These are phyloP conservation scores for Halocaridina rubra DNA, from an alignment of 2,888 invertebrate genomes.

Conservation along the genomic window DNA sequence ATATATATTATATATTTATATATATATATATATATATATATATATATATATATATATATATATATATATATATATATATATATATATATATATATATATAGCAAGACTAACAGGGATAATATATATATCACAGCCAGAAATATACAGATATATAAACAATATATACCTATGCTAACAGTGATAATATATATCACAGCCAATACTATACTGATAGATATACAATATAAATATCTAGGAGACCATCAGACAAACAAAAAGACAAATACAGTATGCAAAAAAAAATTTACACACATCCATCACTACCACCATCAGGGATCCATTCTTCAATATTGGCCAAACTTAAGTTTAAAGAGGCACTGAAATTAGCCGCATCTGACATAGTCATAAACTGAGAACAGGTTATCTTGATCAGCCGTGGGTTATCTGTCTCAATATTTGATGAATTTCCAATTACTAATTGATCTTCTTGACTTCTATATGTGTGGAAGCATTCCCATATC, in stretches of 20 bases:
- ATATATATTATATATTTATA: background rate
- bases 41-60: background rate
- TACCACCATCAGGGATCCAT: too few relatives aligned
- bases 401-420: background rate
- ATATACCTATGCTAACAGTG: too few relatives aligned
- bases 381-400: background rate
- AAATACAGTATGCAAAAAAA: background rate
- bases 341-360: background rate
- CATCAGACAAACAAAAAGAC: background rate
- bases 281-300: background rate
- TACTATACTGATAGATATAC: too few relatives aligned
- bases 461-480: background rate
- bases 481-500: slow-evolving; percentile 1
- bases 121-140: too few relatives aligned
- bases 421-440: background rate
- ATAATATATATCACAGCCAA: too few relatives aligned
- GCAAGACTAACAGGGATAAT: too few relatives aligned
- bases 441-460: background rate
- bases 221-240: background rate
- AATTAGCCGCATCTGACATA: background rate
- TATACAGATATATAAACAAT: too few relatives aligned
- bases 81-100: background rate
- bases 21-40: background rate
- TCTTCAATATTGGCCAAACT: background rate
- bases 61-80: background rate